A percentile compares a stretch with the other conserved stretches of the same genome.
These are phyloP conservation scores for Chloroceryle amazona DNA, from an alignment of 2,797 vertebrate genomes.

Conservation along the genomic window DNA sequence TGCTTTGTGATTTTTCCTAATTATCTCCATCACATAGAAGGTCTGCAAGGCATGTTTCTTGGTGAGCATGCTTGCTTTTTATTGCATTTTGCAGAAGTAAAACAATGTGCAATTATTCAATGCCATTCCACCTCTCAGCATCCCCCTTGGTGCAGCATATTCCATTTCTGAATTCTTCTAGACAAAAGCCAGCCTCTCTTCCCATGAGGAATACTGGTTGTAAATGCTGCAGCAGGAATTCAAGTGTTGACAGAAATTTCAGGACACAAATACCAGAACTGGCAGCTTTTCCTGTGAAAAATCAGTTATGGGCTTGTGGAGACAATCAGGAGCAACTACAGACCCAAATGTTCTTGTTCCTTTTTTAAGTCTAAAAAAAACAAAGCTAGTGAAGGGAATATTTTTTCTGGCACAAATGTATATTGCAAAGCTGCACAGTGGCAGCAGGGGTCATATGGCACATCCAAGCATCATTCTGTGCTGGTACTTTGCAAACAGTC, in stretches of 20 bases:
- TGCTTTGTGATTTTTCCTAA: neutral
- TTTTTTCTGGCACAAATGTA: neutral
- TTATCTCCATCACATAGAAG: slow-evolving; percentile 8
- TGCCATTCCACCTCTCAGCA: neutral
- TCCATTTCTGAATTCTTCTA: neutral
- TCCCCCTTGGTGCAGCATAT: neutral
- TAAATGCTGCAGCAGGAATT: neutral
- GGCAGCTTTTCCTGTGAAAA: neutral
- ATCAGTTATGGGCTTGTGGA: neutral
- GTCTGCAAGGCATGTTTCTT: neutral
- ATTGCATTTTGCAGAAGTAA: neutral
- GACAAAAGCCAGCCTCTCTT: neutral
- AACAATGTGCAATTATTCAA: slow-evolving; percentile 9
- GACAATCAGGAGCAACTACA: neutral
- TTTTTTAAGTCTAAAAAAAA: neutral
- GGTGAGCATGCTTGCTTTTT: neutral
- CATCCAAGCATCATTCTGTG: neutral
- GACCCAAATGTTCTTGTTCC: neutral
- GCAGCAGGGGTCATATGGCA: neutral
- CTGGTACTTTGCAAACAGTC: neutral
- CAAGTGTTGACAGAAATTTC: neutral
- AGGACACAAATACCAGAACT: neutral
- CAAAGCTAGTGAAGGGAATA: neutral
- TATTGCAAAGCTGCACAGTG: neutral
- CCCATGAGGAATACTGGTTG: neutral